Evolutionary conservation across 2,113 vertebrate genomes (phyloP), one percentile per base, ranked within the genome.

Genomic region (Aplodontia rufa): DNA sequence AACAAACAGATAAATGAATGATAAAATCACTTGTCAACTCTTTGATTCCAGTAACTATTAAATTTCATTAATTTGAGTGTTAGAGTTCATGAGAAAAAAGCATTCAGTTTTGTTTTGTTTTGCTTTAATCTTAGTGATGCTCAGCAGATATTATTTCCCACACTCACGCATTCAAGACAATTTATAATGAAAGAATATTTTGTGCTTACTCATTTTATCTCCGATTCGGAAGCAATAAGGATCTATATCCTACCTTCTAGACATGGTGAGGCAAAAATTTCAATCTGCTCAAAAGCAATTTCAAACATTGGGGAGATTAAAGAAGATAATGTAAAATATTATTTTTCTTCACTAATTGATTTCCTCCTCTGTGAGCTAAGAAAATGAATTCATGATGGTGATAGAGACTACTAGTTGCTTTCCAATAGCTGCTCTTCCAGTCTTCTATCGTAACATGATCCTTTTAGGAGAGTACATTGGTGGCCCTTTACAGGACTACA

Each of bases 1-100:
- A 87, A 92, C 8, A 69, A 72, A 87, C 14, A 94, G 12, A 66
- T 74, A 62, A 62, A 66, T 68, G 49, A 94, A 95, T 89, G 22
- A 75, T 47, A 79, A 94, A 96, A 89, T 19, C 28, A 60, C 40
- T 83, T 87, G 83, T 72, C 12, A 93, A 93, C 64, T 86, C 32
- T 64, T 91, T 87, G 30, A 83, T 82, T 47, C 47, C 35, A 13
- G 17, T 87, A 81, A 68, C 13, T 91, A 92, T 90, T 74, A 80
- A 94, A 84, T 81, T 89, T 91, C 40, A 94, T 79, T 95, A 84
- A 90, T 90, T 90, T 81, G 64, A 94, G 28, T 94, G 86, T 91
- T 66, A 72, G 80, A 13, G 83, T 11, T 93, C 42, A 42, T n/a
- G 11, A 53, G 83, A 95, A 84, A n/a, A 40, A 79, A 87, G 2